Conservation (phyloP, 2,888 invertebrate species). For the Pycnomerus fuliginosus region DNA sequence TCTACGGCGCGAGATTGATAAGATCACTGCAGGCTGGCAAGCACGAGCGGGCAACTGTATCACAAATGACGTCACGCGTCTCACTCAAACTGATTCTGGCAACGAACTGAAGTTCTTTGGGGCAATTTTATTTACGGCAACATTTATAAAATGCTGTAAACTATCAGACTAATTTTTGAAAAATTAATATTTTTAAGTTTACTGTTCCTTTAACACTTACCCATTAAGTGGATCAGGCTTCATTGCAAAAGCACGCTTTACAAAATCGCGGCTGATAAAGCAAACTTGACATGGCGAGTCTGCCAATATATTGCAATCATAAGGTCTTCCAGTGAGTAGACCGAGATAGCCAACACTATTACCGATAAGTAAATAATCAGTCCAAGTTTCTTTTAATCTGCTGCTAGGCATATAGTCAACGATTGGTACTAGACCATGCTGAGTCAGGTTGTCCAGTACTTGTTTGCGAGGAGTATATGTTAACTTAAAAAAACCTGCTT, state of each 20-base stretch:
- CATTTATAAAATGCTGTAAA: too few relatives aligned
- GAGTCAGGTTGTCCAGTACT: background rate
- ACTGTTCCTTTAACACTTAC: too few relatives aligned
- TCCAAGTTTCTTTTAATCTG: slow-evolving; percentile 53
- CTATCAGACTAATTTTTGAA: too few relatives aligned
- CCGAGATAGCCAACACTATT: slow-evolving; percentile 63
- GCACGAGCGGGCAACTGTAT: too few relatives aligned
- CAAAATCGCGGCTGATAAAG: slow-evolving; percentile 50
- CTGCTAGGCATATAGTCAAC: slow-evolving; percentile 57
- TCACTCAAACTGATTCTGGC: too few relatives aligned
- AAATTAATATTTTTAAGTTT: too few relatives aligned
- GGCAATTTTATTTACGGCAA: too few relatives aligned
- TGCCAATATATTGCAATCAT: slow-evolving; percentile 59
- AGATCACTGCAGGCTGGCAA: too few relatives aligned
- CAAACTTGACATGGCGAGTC: slow-evolving; percentile 61
- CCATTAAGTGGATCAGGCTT: slow-evolving; percentile 17
- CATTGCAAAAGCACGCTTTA: slow-evolving; percentile 54
- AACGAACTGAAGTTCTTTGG: too few relatives aligned
- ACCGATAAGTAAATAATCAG: slow-evolving; percentile 63
- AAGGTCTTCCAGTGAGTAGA: slow-evolving; percentile 58
- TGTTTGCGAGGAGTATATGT: background rate
- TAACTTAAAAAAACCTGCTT: slow-evolving; percentile 2
- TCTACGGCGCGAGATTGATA: too few relatives aligned
- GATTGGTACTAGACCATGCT: slow-evolving; percentile 56
- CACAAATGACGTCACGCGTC: too few relatives aligned